Evolutionary conservation across 2,797 vertebrate species (phyloP).

Genomic region (Pipistrellus pygmaeus): DNA sequence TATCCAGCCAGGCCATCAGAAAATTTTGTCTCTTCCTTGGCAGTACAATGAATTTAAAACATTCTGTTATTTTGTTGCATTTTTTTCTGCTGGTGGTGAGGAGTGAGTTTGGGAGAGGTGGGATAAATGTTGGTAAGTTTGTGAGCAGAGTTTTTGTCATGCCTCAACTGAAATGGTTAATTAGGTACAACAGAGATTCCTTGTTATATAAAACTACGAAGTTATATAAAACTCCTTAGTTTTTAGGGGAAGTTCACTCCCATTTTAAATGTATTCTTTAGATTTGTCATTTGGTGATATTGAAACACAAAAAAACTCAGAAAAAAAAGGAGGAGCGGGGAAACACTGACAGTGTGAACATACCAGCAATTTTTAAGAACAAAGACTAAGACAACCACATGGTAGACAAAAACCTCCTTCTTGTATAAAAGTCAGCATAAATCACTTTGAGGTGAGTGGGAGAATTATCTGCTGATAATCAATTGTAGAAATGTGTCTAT

Average conservation of each 20-base stretch:
- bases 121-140: not conserved
- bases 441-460: not conserved
- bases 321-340: not conserved
- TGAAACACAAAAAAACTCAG: not conserved
- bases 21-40: slow-evolving; percentile 10
- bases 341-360: not conserved
- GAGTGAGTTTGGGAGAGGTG: not conserved
- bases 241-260: not conserved
- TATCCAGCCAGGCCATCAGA: not conserved
- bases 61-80: not conserved
- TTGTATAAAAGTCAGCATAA: not conserved
- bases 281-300: not conserved
- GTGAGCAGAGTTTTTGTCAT: not conserved
- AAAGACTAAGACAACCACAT: not conserved
- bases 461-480: not conserved
- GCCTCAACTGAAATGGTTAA: slow-evolving; percentile 12
- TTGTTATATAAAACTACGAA: not conserved
- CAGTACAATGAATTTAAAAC: not conserved
- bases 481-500: not conserved
- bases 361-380: not conserved
- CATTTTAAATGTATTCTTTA: slow-evolving; percentile 15
- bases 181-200: not conserved
- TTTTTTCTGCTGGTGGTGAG: not conserved
- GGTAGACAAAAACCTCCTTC: not conserved
- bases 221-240: not conserved